Percentiles rank a stretch among this genome's conserved stretches.
phyloP scores from a whole-genome alignment of 2,888 invertebrate species.

The Drosophila anomelani region DNA sequence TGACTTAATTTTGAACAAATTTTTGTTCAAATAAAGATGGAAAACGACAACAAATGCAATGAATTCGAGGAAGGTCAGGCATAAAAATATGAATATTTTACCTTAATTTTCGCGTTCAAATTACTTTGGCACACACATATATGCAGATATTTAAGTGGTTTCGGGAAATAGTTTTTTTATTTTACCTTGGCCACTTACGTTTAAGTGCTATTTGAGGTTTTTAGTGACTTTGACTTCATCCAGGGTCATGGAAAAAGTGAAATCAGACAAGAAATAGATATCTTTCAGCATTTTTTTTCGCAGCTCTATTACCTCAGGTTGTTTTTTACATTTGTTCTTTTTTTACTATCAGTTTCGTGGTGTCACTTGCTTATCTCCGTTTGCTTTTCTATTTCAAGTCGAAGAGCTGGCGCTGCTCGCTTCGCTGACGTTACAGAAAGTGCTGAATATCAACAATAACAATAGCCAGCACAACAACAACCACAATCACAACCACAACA shows the following conservation, averaged over 20 bases:
- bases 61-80: not conserved
- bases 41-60: not conserved
- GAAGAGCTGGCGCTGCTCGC: slow-evolving; percentile 78
- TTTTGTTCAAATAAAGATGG: not conserved
- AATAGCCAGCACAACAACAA: slow-evolving; percentile 51
- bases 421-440: slow-evolving; percentile 78
- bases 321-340: not conserved
- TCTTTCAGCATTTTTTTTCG: not conserved
- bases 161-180: not conserved
- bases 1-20: not conserved
- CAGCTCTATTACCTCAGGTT: slow-evolving; percentile 4
- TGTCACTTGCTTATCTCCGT: slow-evolving; percentile 19
- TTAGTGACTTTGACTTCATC: slow-evolving; percentile 6
- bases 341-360: slow-evolving; percentile 13
- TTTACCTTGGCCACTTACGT: not conserved
- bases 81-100: slow-evolving; percentile 1
- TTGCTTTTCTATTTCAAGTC: slow-evolving; percentile 58
- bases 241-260: slow-evolving; percentile 25
- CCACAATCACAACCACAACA: slow-evolving; percentile 38
- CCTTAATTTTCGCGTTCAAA: not conserved
- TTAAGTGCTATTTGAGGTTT: not conserved
- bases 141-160: not conserved
- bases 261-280: slow-evolving; percentile 18
- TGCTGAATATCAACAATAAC: slow-evolving; percentile 78
- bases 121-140: not conserved